These are phyloP conservation scores for Acipenser ruthenus DNA, from an alignment of 2,797 vertebrate genomes.

Conservation along the genomic window DNA sequence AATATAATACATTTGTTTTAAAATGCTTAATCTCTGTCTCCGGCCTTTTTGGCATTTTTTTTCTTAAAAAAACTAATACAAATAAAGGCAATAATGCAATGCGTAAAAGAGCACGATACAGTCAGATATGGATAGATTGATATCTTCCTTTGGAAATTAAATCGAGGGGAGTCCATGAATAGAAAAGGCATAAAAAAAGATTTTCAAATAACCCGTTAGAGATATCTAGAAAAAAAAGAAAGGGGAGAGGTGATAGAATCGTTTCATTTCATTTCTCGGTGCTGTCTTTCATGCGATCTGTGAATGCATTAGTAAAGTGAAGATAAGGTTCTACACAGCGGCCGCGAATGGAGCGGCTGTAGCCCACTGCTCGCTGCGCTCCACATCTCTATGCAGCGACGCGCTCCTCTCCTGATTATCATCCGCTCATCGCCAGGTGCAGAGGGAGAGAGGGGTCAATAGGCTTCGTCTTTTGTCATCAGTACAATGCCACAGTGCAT, in stretches of 20 bases:
- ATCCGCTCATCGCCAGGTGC: slow-evolving; percentile 65
- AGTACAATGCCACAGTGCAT: slow-evolving; percentile 29
- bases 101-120: slow-evolving; percentile 5
- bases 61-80: no score
- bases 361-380: slow-evolving; percentile 6
- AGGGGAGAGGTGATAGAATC: slow-evolving; percentile 17
- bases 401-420: slow-evolving; percentile 42
- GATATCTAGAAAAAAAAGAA: slow-evolving; percentile 11
- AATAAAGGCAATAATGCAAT: no score
- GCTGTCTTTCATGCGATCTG: slow-evolving; percentile 27
- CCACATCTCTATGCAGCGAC: slow-evolving; percentile 6
- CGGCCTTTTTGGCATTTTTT: no score
- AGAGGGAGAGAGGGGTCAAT: slow-evolving; percentile 41
- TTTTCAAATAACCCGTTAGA: slow-evolving; percentile 21
- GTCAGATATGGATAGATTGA: slow-evolving; percentile 18
- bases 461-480: slow-evolving; percentile 38
- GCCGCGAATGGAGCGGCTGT: slow-evolving; percentile 1
- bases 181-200: slow-evolving; percentile 19
- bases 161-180: slow-evolving; percentile 7
- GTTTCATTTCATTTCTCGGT: slow-evolving; percentile 21
- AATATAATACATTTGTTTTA: no score
- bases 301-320: slow-evolving; percentile 27
- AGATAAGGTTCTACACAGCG: slow-evolving; percentile 13
- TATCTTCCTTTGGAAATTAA: slow-evolving; percentile 27
- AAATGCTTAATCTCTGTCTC: no score